Evolutionary conservation across 2,797 vertebrate genomes (phyloP).

Genomic region (Sciaenops ocellatus): DNA sequence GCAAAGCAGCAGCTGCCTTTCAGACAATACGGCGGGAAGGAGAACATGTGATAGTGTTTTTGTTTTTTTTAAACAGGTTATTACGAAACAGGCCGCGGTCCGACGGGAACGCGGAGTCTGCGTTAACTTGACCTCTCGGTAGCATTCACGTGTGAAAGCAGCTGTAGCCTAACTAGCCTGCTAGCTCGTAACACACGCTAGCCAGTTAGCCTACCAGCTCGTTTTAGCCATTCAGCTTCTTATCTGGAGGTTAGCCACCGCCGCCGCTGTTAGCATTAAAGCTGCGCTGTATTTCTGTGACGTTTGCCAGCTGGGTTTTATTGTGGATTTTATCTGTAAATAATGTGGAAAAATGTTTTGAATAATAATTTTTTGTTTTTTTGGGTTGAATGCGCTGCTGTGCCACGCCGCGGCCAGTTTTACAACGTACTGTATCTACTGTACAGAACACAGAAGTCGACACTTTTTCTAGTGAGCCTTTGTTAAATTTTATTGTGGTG

Average conservation of each 20-base stretch:
- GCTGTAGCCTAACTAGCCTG: constrained; percentile 52
- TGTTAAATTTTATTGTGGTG: constrained; percentile 99
- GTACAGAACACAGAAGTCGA: constrained; percentile 95
- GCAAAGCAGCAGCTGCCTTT: constrained; percentile 25
- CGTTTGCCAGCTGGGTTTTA: constrained; percentile 87
- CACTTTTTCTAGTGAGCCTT: constrained; percentile 96
- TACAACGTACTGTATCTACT: constrained; percentile 96
- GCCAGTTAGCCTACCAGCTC: constrained; percentile 44
- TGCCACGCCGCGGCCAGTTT: constrained; percentile 93
- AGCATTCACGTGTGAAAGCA: constrained; percentile 54
- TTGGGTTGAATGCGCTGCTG: constrained; percentile 90
- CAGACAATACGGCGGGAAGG: neutral
- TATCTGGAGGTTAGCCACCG: constrained; percentile 41
- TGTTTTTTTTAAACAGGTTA: constrained; percentile 16
- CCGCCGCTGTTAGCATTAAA: constrained; percentile 88
- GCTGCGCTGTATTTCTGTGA: constrained; percentile 93
- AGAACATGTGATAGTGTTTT: constrained; percentile 15
- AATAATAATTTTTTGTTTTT: constrained; percentile 30
- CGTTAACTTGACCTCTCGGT: constrained; percentile 50
- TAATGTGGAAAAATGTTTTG: constrained; percentile 83
- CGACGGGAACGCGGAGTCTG: too few relatives aligned
- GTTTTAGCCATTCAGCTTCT: constrained; percentile 41
- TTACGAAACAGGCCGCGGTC: constrained; percentile 22
- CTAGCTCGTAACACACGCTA: constrained; percentile 25
- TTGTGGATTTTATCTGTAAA: constrained; percentile 88